Evolutionary conservation across 2,113 vertebrate genomes (phyloP).

Genomic region (Noctilio leporinus): DNA sequence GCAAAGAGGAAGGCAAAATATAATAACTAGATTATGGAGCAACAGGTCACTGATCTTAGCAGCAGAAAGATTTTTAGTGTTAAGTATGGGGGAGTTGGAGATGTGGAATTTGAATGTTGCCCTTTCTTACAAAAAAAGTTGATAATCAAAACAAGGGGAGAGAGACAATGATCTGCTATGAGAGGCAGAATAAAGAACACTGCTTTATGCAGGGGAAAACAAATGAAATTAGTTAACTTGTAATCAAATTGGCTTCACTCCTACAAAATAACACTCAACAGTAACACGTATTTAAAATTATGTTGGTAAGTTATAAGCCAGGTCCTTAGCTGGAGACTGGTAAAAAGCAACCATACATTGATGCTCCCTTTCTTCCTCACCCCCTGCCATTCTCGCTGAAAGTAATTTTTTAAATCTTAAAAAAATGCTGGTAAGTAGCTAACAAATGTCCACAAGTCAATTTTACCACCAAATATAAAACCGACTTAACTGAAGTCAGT

Average conservation of each 20-base stretch:
- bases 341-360: too few species aligned
- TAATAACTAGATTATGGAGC: neutral
- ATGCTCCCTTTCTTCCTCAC: too few species aligned
- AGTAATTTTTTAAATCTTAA: too few species aligned
- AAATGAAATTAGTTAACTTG: neutral
- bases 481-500: neutral
- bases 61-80: neutral
- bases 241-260: neutral
- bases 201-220: neutral
- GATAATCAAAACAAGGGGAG: neutral
- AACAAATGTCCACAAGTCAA: neutral
- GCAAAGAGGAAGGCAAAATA: neutral
- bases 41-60: neutral
- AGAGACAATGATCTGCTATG: neutral
- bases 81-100: neutral
- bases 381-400: too few species aligned
- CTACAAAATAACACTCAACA: neutral
- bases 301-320: too few species aligned
- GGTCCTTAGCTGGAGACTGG: too few species aligned
- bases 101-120: neutral
- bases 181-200: neutral
- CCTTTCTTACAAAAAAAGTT: neutral
- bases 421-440: neutral
- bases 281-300: neutral
- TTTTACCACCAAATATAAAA: neutral